These are phyloP conservation scores for Rhea pennata DNA, from an alignment of 2,113 vertebrate genomes.

Conservation along the genomic window DNA sequence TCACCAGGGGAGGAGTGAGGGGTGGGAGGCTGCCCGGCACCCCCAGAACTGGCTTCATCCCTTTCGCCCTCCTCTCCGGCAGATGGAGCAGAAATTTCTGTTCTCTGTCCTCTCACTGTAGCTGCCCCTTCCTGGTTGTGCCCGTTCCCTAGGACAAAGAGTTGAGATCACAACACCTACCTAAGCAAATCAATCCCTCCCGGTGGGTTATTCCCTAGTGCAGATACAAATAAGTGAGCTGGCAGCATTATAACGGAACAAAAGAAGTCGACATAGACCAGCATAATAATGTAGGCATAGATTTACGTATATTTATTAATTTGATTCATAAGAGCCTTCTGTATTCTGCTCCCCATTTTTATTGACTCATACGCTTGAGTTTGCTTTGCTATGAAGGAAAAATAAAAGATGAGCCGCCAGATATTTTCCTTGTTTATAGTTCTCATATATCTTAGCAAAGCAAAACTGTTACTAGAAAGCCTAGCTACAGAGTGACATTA, in stretches of 20 bases:
- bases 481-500: not conserved
- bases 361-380: not conserved
- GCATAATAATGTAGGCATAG: not conserved
- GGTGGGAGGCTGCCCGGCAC: not conserved
- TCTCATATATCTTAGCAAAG: conserved; percentile 5
- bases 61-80: not conserved
- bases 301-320: not conserved
- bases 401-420: conserved; percentile 15
- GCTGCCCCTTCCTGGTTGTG: not conserved
- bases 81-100: not conserved
- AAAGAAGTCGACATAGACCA: not conserved
- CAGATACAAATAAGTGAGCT: not conserved
- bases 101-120: not conserved
- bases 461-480: not conserved
- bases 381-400: conserved; percentile 23
- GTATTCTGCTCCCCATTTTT: not conserved
- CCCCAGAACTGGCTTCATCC: not conserved
- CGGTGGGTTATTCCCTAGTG: not conserved
- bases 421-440: conserved; percentile 25
- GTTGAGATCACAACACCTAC: not conserved
- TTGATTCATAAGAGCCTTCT: not conserved
- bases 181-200: not conserved
- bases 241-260: not conserved
- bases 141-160: not conserved
- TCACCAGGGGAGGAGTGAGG: not conserved